Conservation (phyloP, 2,797 vertebrate genomes). For the Lacerta viridis region DNA sequence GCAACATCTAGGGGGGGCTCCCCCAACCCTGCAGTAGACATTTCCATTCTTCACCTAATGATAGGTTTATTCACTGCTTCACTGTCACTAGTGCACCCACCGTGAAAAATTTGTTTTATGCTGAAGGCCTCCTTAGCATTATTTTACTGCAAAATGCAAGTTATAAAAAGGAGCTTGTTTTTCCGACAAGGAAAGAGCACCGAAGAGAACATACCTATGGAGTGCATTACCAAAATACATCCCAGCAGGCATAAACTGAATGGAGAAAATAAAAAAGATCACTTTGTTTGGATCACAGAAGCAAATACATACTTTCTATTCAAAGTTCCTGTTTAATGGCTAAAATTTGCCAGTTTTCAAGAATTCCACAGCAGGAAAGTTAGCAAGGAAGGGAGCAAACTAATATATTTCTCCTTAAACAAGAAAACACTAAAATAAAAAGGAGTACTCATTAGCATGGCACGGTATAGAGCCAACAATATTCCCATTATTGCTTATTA, state of each 20-base stretch:
- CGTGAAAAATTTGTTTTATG: background rate
- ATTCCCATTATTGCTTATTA: background rate
- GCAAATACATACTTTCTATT: slow-evolving; percentile 16
- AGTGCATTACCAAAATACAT: background rate
- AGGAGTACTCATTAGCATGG: background rate
- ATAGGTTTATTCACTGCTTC: too few relatives aligned
- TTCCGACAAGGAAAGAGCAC: background rate
- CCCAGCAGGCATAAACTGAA: background rate
- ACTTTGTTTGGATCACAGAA: slow-evolving; percentile 2
- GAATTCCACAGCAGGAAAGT: slow-evolving; percentile 24
- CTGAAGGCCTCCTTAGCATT: background rate
- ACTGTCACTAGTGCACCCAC: background rate
- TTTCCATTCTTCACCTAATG: too few relatives aligned
- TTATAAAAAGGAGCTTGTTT: background rate
- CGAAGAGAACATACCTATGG: too few relatives aligned
- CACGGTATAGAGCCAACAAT: background rate
- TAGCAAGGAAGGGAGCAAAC: background rate
- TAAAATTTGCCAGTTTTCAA: slow-evolving; percentile 15
- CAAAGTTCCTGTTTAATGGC: background rate
- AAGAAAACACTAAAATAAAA: slow-evolving; percentile 11
- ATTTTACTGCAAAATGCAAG: background rate
- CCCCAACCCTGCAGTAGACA: too few relatives aligned
- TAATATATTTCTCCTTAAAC: slow-evolving; percentile 21
- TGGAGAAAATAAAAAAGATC: background rate
- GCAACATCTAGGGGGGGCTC: too few relatives aligned